Percentiles rank a stretch among this genome's conserved stretches.
These are phyloP conservation scores for Nothura maculosa DNA, from an alignment of 2,797 vertebrate species.

Conservation along the genomic window DNA sequence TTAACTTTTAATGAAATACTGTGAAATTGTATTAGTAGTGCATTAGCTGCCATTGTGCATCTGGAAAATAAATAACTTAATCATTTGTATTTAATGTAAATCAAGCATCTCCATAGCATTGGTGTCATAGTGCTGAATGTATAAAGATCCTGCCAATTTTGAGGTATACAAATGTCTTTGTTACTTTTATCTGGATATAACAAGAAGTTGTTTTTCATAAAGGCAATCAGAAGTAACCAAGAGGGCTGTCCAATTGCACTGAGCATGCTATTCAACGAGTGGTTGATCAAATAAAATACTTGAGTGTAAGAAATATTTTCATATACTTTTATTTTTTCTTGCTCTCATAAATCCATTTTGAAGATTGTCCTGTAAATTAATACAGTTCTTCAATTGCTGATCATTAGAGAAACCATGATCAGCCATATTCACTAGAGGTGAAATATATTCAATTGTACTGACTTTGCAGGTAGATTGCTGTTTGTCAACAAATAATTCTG, in stretches of 20 bases:
- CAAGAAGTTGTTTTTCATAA: neutral
- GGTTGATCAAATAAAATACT: neutral
- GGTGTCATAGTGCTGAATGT: neutral
- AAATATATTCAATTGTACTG: neutral
- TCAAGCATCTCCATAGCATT: neutral
- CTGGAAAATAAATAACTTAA: neutral
- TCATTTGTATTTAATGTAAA: neutral
- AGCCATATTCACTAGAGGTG: neutral
- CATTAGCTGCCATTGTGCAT: neutral
- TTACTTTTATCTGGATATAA: neutral
- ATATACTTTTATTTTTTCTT: neutral
- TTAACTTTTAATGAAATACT: neutral
- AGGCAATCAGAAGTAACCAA: constrained; percentile 23
- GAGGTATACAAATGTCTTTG: neutral
- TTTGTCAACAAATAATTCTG: neutral
- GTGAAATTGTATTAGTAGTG: neutral
- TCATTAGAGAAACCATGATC: neutral
- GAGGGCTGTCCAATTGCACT: neutral
- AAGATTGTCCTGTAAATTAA: neutral
- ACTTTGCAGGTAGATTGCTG: neutral
- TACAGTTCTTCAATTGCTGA: neutral
- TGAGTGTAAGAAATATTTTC: neutral
- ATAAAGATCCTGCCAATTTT: neutral
- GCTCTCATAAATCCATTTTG: neutral
- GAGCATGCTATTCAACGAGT: neutral